Evolutionary conservation across 2,797 vertebrate species (phyloP).

Genomic region (Trachops cirrhosus): DNA sequence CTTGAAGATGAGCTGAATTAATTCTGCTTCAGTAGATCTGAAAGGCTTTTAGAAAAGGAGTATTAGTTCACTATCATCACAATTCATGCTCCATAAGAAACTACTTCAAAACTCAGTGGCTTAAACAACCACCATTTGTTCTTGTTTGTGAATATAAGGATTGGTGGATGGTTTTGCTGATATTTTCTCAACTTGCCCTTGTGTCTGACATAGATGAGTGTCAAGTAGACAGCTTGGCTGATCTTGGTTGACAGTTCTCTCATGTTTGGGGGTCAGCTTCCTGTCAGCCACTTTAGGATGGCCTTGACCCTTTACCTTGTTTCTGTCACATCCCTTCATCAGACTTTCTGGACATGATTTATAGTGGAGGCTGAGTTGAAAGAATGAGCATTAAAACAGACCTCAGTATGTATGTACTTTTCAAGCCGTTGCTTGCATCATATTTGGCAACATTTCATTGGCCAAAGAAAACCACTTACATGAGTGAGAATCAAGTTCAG

Average conservation of each 20-base stretch:
- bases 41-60: not conserved
- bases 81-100: not conserved
- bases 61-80: not conserved
- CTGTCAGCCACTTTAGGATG: not conserved
- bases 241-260: not conserved
- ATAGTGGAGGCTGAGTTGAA: not conserved
- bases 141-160: not conserved
- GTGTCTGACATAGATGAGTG: not conserved
- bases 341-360: not conserved
- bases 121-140: not conserved
- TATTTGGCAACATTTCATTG: not conserved
- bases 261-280: not conserved
- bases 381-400: not conserved
- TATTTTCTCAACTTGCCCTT: not conserved
- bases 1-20: not conserved
- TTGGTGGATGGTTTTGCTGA: not conserved
- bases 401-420: not conserved
- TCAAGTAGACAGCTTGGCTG: not conserved
- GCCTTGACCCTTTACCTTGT: not conserved
- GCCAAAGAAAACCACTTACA: not conserved
- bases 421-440: not conserved
- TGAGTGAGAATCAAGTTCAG: not conserved
- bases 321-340: not conserved
- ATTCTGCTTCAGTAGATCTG: not conserved
- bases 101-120: not conserved